phyloP scores from a whole-genome alignment of 2,797 vertebrate genomes.

The Astyanax mexicanus region DNA sequence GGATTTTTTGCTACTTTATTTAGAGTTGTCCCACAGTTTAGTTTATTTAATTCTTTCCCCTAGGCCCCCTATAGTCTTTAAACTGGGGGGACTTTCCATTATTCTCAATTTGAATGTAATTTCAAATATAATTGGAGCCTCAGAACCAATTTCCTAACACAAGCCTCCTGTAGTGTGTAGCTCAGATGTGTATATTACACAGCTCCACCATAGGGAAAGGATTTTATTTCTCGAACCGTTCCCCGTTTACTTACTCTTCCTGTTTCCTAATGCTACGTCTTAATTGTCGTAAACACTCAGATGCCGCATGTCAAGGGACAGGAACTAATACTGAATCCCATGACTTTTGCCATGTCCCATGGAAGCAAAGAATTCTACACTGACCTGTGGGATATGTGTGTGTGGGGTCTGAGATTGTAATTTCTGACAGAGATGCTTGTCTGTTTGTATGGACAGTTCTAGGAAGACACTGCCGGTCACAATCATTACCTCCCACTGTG shows the following conservation, averaged over 20 bases:
- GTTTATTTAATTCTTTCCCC: constrained; percentile 29
- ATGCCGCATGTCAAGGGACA: too few relatives aligned
- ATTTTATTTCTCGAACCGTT: background rate
- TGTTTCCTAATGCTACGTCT: background rate
- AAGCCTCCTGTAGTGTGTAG: background rate
- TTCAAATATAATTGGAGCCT: constrained; percentile 44
- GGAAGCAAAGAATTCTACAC: too few relatives aligned
- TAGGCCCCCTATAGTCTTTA: constrained; percentile 16
- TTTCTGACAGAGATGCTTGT: too few relatives aligned
- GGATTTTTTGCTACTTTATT: constrained; percentile 21
- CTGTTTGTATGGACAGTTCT: too few relatives aligned
- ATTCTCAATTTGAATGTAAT: constrained; percentile 41
- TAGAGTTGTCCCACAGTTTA: constrained; percentile 28
- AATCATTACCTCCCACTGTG: too few relatives aligned
- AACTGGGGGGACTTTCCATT: constrained; percentile 39
- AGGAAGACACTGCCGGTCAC: too few relatives aligned
- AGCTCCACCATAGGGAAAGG: background rate
- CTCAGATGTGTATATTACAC: constrained; percentile 14
- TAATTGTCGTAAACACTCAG: background rate
- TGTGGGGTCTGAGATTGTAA: too few relatives aligned
- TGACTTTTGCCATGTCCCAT: too few relatives aligned
- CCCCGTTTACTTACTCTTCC: background rate
- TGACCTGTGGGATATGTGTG: too few relatives aligned
- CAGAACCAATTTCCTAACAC: constrained; percentile 37
- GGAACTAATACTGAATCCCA: too few relatives aligned